These are phyloP conservation scores for Drosophila biarmipes DNA, from an alignment of 1,140 invertebrate species.

Conservation along the genomic window DNA sequence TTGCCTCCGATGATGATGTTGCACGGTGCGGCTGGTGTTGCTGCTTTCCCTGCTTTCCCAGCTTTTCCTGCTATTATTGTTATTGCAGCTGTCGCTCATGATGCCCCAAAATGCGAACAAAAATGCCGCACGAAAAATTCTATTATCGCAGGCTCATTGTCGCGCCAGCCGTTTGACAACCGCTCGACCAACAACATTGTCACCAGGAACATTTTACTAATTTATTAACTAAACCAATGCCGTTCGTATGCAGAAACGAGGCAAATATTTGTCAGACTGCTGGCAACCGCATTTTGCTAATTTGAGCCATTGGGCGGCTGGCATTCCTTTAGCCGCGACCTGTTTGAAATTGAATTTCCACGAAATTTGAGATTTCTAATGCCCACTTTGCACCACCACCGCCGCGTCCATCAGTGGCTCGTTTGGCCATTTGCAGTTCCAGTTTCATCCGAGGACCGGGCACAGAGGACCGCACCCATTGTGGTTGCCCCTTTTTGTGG, in stretches of 20 bases:
- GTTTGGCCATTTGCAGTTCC: slow-evolving; percentile 37
- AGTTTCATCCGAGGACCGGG: background rate
- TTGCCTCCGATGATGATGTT: slow-evolving; percentile 22
- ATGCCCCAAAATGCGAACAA: slow-evolving; percentile 23
- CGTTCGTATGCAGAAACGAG: slow-evolving; percentile 23
- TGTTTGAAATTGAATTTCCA: slow-evolving; percentile 20
- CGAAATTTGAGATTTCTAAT: slow-evolving; percentile 47
- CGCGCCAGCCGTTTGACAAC: slow-evolving; percentile 36
- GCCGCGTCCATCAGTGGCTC: slow-evolving; percentile 19
- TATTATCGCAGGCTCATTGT: slow-evolving; percentile 57
- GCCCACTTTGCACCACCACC: background rate
- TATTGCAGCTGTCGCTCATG: slow-evolving; percentile 60
- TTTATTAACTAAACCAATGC: slow-evolving; percentile 70
- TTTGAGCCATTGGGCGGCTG: slow-evolving; percentile 14
- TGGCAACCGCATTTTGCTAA: slow-evolving; percentile 26
- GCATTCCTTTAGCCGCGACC: slow-evolving; percentile 5
- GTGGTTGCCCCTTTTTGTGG: slow-evolving; percentile 56
- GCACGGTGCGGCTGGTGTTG: slow-evolving; percentile 18
- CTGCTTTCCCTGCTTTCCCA: slow-evolving; percentile 21
- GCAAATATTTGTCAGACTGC: slow-evolving; percentile 61
- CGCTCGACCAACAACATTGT: slow-evolving; percentile 49
- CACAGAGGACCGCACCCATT: slow-evolving; percentile 36
- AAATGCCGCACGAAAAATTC: slow-evolving; percentile 58
- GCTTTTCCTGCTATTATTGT: slow-evolving; percentile 37
- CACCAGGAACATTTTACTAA: slow-evolving; percentile 67